These are phyloP conservation scores for Tetramorium parvispinum DNA, from an alignment of 1,140 invertebrate genomes.

Conservation along the genomic window DNA sequence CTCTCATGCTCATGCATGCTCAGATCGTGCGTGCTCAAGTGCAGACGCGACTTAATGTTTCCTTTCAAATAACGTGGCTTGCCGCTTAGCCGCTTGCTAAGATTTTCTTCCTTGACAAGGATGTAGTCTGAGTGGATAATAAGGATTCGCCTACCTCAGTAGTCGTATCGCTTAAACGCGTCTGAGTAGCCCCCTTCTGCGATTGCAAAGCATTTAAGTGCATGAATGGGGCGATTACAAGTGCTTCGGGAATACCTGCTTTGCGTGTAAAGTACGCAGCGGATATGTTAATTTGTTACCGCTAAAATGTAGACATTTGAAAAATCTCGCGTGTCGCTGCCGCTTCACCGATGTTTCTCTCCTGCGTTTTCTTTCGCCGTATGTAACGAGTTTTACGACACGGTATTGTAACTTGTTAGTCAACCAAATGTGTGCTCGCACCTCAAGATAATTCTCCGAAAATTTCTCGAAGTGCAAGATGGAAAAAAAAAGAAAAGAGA, in stretches of 20 bases:
- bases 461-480: background rate
- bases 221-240: constrained; percentile 53
- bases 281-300: constrained; percentile 53
- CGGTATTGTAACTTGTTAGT: constrained; percentile 9
- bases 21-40: constrained; percentile 2
- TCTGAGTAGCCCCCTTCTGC: constrained; percentile 48
- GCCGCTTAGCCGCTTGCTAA: constrained; percentile 37
- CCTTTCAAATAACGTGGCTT: constrained; percentile 30
- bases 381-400: constrained; percentile 37
- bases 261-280: constrained; percentile 19
- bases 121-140: constrained; percentile 56
- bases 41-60: constrained; percentile 19
- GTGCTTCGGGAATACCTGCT: constrained; percentile 45
- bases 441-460: constrained; percentile 13
- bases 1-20: background rate
- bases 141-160: constrained; percentile 44
- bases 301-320: constrained; percentile 42
- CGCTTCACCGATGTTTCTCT: background rate
- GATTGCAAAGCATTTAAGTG: constrained; percentile 51
- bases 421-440: constrained; percentile 8
- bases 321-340: constrained; percentile 28
- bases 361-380: constrained; percentile 16
- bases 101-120: constrained; percentile 45
- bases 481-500: background rate
- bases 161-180: constrained; percentile 51